These are phyloP conservation scores for Python bivittatus DNA, from an alignment of 2,113 vertebrate species.

Conservation along the genomic window DNA sequence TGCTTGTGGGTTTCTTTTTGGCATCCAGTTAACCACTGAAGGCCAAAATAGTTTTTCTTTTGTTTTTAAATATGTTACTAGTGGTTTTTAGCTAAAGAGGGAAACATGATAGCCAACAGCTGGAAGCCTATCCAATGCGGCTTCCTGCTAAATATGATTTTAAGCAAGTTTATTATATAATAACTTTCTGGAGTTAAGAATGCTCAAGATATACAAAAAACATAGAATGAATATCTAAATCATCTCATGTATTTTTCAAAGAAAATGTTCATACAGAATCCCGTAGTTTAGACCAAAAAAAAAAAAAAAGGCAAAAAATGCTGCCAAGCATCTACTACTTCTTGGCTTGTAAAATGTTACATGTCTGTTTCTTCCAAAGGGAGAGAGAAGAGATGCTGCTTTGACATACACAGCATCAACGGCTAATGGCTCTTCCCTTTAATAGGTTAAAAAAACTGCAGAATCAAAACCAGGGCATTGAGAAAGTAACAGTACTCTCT, in stretches of 20 bases:
- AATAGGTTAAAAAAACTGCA: background rate
- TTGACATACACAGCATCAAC: background rate
- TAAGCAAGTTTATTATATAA: background rate
- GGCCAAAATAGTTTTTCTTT: background rate
- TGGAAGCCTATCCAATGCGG: constrained; percentile 58
- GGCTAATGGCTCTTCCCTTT: background rate
- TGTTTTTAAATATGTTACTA: constrained; percentile 31
- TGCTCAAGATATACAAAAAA: background rate
- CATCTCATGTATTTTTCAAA: background rate
- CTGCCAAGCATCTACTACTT: background rate
- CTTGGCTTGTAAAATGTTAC: background rate
- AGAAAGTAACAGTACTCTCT: background rate
- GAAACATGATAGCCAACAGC: constrained; percentile 51
- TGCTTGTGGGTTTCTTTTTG: background rate
- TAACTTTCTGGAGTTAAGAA: background rate
- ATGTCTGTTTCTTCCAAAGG: background rate
- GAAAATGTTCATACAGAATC: background rate
- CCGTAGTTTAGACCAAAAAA: background rate
- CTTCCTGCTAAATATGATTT: constrained; percentile 51
- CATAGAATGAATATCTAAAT: background rate
- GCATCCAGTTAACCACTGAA: background rate
- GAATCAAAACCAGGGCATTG: background rate
- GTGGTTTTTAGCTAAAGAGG: constrained; percentile 46
- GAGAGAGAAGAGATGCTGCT: background rate
- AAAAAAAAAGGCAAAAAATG: background rate